Evolutionary conservation across 2,113 vertebrate genomes (phyloP), one percentile per base, ranked within the genome.

Genomic region (Dipodomys merriami): DNA sequence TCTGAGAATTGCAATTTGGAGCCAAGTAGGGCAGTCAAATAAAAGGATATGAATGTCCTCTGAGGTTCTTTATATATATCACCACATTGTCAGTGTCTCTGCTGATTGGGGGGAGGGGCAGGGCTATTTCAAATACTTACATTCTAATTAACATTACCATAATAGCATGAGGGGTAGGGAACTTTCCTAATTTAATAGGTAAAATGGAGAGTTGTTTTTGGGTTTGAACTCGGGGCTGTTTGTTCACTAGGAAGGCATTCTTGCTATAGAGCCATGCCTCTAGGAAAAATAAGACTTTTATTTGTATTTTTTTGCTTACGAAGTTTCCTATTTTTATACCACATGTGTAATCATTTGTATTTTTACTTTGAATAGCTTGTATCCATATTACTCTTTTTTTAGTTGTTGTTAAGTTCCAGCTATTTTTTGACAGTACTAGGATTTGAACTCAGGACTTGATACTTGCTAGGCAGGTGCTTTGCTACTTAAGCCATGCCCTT

Each of bases 351-450:
- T 90, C 57, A 72, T 78, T 85, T 78, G 16, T 78, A 80, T 64
- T 94, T 95, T 94, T 68, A 62, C 76, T 86, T 76, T 22, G 76
- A 94, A 68, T 78, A 94, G 18, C 33, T 30, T 65, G 15, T 27
- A 72, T 73, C 67, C 72, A 64, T 29, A 18, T 78, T 82, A 77
- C 15, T 39, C 39, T 19, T 11, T 49, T 69, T 69, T 80, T 88
- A 9, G 15, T 57, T 74, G 30, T 53, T 74, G 60, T 86, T 85
- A 79, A 86, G 67, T 87, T 76, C 69, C 86, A 72, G 57, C 57
- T 57, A 57, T 57, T 57, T 57, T 57, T 13, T 57, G 4, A 57
- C 15, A 57, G 53, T 57, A 13, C 53, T 57, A 18, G 53, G 53
- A 57, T 57, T 13, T 57, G 53, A 57, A 57, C 53, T 13, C 15